phyloP scores from a whole-genome alignment of 2,888 invertebrate species.

The Oxyscelio sp. region DNA sequence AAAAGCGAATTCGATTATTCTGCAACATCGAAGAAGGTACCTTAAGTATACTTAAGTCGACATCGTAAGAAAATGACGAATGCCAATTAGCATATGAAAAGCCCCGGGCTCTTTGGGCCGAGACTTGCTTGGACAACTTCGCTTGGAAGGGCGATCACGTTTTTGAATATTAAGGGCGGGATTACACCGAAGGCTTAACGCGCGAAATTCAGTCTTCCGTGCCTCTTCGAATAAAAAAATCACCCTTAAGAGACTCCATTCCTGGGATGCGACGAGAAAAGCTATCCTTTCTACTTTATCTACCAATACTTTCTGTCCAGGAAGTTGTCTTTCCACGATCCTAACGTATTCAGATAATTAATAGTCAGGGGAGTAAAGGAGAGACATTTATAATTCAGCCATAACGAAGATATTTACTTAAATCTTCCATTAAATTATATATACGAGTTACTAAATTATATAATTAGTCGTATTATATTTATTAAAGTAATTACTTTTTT shows the following conservation, averaged over 20 bases:
- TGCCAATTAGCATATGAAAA: constrained; percentile 89
- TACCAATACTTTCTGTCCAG: constrained; percentile 37
- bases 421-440: neutral
- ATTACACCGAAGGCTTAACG: constrained; percentile 88
- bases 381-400: neutral
- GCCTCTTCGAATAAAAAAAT: constrained; percentile 79
- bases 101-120: constrained; percentile 81
- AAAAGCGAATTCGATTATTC: constrained; percentile 71
- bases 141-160: constrained; percentile 88
- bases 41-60: constrained; percentile 87
- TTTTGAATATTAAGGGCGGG: constrained; percentile 89
- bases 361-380: neutral
- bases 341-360: constrained; percentile 5
- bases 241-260: constrained; percentile 80
- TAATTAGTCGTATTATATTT: constrained; percentile 11
- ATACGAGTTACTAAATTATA: constrained; percentile 2
- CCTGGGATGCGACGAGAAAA: constrained; percentile 46
- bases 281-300: constrained; percentile 64
- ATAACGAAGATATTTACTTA: neutral
- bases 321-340: constrained; percentile 16
- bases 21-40: constrained; percentile 82
- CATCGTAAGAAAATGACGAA: constrained; percentile 88
- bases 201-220: constrained; percentile 87
- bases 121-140: constrained; percentile 76
- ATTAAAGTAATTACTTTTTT: neutral